Percentiles rank a stretch among this genome's conserved stretches.
phyloP scores from a whole-genome alignment of 2,888 invertebrate species.

The Desoria tigrina region DNA sequence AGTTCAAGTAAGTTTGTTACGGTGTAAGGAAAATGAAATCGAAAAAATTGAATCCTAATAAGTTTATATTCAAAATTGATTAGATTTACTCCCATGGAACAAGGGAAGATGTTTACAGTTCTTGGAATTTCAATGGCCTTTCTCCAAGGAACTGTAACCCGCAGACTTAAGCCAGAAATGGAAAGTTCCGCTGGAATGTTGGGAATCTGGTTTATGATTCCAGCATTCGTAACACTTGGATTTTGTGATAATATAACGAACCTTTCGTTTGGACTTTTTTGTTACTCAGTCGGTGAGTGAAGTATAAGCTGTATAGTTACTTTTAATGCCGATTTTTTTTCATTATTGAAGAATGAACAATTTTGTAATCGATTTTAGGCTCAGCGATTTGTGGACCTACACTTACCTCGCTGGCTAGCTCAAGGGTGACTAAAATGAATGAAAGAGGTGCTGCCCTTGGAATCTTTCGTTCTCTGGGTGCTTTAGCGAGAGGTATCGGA shows the following conservation, averaged over 20 bases:
- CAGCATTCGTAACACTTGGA: slow-evolving; percentile 62
- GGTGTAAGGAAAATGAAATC: not conserved
- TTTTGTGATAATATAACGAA: slow-evolving; percentile 59
- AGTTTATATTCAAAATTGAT: slow-evolving; percentile 12
- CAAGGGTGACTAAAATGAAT: slow-evolving; percentile 73
- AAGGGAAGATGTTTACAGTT: slow-evolving; percentile 95
- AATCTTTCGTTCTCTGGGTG: slow-evolving; percentile 89
- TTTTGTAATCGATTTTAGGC: slow-evolving; percentile 9
- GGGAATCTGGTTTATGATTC: slow-evolving; percentile 61
- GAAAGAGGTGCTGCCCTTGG: slow-evolving; percentile 93
- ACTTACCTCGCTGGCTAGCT: slow-evolving; percentile 83
- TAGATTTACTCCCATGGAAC: slow-evolving; percentile 88
- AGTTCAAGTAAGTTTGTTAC: slow-evolving; percentile 59
- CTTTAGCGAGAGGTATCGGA: slow-evolving; percentile 87
- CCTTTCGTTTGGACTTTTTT: slow-evolving; percentile 77
- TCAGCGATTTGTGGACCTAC: slow-evolving; percentile 87
- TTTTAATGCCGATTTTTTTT: not conserved
- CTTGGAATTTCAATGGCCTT: slow-evolving; percentile 90
- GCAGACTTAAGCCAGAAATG: slow-evolving; percentile 68
- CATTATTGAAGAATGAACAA: not conserved
- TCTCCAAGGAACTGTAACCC: slow-evolving; percentile 84
- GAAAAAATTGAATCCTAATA: not conserved
- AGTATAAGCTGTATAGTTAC: slow-evolving; percentile 26
- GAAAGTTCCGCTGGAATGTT: slow-evolving; percentile 61
- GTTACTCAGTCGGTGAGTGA: slow-evolving; percentile 48